Evolutionary conservation across 2,888 invertebrate genomes (phyloP).

Genomic region (Bombylius major): DNA sequence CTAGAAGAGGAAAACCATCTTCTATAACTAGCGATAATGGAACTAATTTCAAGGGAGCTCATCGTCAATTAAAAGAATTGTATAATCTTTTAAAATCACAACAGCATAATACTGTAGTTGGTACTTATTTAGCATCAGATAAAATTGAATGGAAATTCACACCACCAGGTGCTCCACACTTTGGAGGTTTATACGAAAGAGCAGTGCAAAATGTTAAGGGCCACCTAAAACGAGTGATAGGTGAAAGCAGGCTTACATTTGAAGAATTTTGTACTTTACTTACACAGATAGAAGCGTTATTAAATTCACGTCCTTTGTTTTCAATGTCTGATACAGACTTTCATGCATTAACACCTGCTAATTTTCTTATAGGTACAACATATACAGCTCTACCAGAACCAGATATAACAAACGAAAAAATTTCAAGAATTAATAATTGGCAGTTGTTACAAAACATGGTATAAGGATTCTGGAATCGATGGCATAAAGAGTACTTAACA

Average conservation of each 20-base stretch:
- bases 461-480: constrained; percentile 19
- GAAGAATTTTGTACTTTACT: too few species aligned
- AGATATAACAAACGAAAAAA: constrained; percentile 7
- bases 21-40: constrained; percentile 1
- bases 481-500: constrained; percentile 17
- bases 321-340: too few species aligned
- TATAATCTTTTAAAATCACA: too few species aligned
- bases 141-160: too few species aligned
- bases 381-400: constrained; percentile 15
- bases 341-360: not conserved
- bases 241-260: too few species aligned
- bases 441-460: constrained; percentile 15
- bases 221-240: too few species aligned
- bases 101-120: not conserved
- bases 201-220: not conserved
- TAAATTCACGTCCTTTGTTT: too few species aligned
- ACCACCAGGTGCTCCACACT: not conserved
- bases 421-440: constrained; percentile 17
- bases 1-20: not conserved
- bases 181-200: constrained; percentile 5
- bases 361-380: constrained; percentile 1
- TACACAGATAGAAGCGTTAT: too few species aligned
- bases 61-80: constrained; percentile 7
- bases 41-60: constrained; percentile 1
- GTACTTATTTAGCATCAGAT: not conserved